Base-by-base conservation (phyloP, 2,797 vertebrate genomes). In the Botia kubotai region DNA sequence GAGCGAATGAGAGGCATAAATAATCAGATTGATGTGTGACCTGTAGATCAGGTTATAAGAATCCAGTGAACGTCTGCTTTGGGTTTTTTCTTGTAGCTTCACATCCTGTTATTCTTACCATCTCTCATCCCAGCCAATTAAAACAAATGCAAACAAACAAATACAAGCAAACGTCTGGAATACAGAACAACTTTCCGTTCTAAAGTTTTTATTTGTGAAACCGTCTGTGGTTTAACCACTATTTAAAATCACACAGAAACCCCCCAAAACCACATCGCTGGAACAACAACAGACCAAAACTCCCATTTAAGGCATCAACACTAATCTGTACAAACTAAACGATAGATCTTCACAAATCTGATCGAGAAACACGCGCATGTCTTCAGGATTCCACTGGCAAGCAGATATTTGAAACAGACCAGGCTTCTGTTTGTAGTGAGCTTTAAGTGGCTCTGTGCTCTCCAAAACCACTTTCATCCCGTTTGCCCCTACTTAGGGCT, bases 341-440 rank as follows among this genome's bases (percentile, higher is more conserved):
- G 77, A 83, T 48, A 78, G 76, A 74, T 62, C 39, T 43, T 60
- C 79, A 62, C 36, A 58, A 77, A 80, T 67, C 26, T 65, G 67
- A 77, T 79, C 6, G 66, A 43, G 23, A 53, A 65, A 43, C 79
- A 78, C 70, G 69, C 69, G 23, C 75, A 79, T 82, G 82, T 84
- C 80, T 71, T 67, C 29, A 21, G 72, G 70, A 79, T 79, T 87
- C 85, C 83, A 81, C 80, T 77, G 78, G 55, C 68, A 36, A 66
- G 78, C 70, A 55, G 72, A 88, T 77, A 86, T 88, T 83, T 72
- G 83, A 89, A 86, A 78, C 83, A 86, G 87, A 86, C 74, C 70
- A 72, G 72, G 67, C 53, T 62, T 77, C 57, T 11, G 79, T 89
- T 86, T 89, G 84, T 82, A 83, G 84, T 71, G 11, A 52, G 48